phyloP scores from a whole-genome alignment of 2,888 invertebrate genomes.

The Cheilosia impressa region DNA sequence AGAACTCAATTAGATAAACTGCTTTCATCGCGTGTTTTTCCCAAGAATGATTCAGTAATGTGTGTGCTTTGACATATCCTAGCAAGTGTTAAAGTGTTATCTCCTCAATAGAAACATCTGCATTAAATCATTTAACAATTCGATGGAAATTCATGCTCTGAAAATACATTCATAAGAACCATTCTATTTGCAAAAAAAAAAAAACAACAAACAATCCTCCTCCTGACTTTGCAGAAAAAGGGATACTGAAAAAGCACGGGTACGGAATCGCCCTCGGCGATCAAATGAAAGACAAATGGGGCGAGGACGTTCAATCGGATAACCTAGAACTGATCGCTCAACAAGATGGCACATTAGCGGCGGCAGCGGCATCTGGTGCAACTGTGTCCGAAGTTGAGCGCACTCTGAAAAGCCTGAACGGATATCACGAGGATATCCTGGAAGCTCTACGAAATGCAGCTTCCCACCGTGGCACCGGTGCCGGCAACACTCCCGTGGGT shows the following conservation, averaged over 20 bases:
- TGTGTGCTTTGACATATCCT: slow-evolving; percentile 61
- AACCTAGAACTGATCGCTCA: slow-evolving; percentile 88
- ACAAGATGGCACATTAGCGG: slow-evolving; percentile 88
- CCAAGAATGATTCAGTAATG: slow-evolving; percentile 43
- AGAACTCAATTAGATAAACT: slow-evolving; percentile 4
- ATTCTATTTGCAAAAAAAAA: slow-evolving; percentile 4
- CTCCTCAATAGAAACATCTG: slow-evolving; percentile 49
- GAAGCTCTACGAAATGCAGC: slow-evolving; percentile 95
- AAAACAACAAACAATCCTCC: slow-evolving; percentile 78
- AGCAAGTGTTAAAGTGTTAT: slow-evolving; percentile 20
- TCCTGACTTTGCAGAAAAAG: slow-evolving; percentile 88
- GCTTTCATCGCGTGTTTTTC: slow-evolving; percentile 69
- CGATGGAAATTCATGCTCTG: slow-evolving; percentile 65
- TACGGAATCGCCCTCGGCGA: slow-evolving; percentile 89
- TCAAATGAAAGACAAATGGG: slow-evolving; percentile 91
- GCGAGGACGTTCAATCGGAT: slow-evolving; percentile 89
- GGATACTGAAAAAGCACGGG: slow-evolving; percentile 94
- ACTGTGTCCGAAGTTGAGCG: slow-evolving; percentile 92
- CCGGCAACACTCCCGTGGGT: slow-evolving; percentile 86
- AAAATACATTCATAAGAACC: not conserved
- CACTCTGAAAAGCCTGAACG: slow-evolving; percentile 94
- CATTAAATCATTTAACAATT: slow-evolving; percentile 28
- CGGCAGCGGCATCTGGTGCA: slow-evolving; percentile 84
- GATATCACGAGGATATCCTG: slow-evolving; percentile 96
- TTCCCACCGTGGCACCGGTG: slow-evolving; percentile 87